Evolutionary conservation across 2,888 invertebrate species (phyloP).

Genomic region (Chaetogeoica ovagalla): DNA sequence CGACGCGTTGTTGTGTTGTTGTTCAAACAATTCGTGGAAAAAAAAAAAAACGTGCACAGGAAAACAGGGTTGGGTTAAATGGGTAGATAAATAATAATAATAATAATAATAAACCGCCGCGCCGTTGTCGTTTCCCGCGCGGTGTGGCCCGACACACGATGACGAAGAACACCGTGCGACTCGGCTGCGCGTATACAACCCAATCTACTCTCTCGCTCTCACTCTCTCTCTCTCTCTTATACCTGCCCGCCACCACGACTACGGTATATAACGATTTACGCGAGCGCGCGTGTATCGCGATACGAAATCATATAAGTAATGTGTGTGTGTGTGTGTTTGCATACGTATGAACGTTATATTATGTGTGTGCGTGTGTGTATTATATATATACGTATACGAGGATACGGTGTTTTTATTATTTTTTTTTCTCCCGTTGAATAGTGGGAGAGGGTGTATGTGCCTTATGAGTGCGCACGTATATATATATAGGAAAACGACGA

Average conservation of each 20-base stretch:
- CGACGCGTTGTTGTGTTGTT: slow-evolving; percentile 8
- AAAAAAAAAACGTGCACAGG: slow-evolving; percentile 23
- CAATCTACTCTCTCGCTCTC: too few relatives aligned
- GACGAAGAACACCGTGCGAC: slow-evolving; percentile 35
- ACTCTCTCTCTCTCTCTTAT: too few relatives aligned
- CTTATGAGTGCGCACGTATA: background rate
- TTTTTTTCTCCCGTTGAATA: background rate
- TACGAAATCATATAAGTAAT: too few relatives aligned
- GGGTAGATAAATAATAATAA: slow-evolving; percentile 53
- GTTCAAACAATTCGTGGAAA: slow-evolving; percentile 44
- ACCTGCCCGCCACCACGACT: too few relatives aligned
- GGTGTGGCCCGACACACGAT: slow-evolving; percentile 1
- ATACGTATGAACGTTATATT: background rate
- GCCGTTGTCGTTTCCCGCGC: slow-evolving; percentile 33
- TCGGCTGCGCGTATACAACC: background rate
- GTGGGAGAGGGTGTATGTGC: background rate
- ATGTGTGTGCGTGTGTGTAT: background rate
- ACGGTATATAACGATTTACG: too few relatives aligned
- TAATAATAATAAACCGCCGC: slow-evolving; percentile 46
- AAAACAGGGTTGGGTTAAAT: slow-evolving; percentile 52
- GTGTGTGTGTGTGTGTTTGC: background rate
- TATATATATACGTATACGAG: background rate
- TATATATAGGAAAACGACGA: background rate
- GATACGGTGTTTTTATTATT: background rate
- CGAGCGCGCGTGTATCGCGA: background rate